Evolutionary conservation across 2,888 invertebrate genomes (phyloP), one percentile per base, ranked within the genome.

Genomic region (Cerastoderma edule): DNA sequence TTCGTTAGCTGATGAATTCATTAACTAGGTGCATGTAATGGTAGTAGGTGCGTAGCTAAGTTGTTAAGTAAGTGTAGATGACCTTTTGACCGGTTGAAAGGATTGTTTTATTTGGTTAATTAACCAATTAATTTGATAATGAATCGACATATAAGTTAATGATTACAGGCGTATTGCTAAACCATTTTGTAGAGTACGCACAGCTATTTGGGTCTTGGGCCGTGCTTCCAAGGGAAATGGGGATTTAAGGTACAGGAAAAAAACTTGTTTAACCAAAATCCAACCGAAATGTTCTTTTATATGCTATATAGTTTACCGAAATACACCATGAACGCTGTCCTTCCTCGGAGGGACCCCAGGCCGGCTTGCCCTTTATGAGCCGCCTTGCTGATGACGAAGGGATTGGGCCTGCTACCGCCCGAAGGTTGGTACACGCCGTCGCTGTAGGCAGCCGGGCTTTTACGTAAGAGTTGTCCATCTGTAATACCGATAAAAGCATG

Each of bases 341-440:
- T 94, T 48, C 94, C 94, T 19, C 93, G 93, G 79, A 89, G 91
- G 3, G 95, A 95, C 4, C 93, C 93, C 1, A 83, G 80, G 2
- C 88, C 87, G 2, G 89, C 84, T 16, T 56, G 72, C 0, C 87
- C 87, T 22, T 66, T 30, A 69, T 86, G 86, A 1, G 83, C 82
- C 2, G 87, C 75, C 8, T 93, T 92, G 85, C 94, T 95, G 48
- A 95, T 90, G 0, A 84, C 85, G 60, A 95, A 90, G 4, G 95
- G 95, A 87, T 95, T 94, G n/a, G 94, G 94, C 72, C 94, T 88
- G 46, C 93, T 87, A 8, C 79, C 81, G 22, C 93, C 94, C 1
- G 93, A 91, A 2, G 94, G 94, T 82, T 92, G 85, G 83, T 94
- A 94, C n/a, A 94, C 94, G 10, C 95, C 94, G 89, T 95, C 95